A percentile compares a stretch with the other conserved stretches of the same genome.
These are phyloP conservation scores for Leistus spinibarbis DNA, from an alignment of 2,888 invertebrate species.

Conservation along the genomic window DNA sequence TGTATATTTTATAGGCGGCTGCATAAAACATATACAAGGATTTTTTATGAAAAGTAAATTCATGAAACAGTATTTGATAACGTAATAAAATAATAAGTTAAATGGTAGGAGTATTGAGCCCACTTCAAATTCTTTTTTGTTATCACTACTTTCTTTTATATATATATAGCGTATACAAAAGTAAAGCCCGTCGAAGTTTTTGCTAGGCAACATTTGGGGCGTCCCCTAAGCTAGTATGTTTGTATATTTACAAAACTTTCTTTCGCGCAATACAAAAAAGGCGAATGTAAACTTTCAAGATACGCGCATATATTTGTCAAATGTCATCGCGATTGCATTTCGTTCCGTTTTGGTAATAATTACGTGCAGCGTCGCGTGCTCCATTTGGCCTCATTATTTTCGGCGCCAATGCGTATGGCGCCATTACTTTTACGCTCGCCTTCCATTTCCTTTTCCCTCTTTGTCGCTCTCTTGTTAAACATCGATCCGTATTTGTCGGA, in stretches of 20 bases:
- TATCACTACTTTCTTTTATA: no score
- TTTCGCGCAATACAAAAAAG: neutral
- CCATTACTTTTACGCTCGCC: neutral
- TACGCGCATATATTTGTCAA: neutral
- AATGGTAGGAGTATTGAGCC: no score
- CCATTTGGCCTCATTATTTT: constrained; percentile 20
- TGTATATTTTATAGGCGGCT: neutral
- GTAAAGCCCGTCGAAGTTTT: no score
- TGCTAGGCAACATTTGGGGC: no score
- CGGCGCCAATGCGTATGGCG: constrained; percentile 25
- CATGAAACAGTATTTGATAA: no score
- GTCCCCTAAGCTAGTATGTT: no score
- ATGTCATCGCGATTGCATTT: neutral
- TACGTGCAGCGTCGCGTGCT: neutral
- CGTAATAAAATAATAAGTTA: no score
- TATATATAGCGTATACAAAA: no score
- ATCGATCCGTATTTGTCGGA: neutral
- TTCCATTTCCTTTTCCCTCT: neutral
- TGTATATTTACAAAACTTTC: neutral
- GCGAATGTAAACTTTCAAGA: neutral
- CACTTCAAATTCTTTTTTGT: no score
- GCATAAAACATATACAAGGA: neutral
- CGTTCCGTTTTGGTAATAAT: neutral
- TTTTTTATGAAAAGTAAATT: no score
- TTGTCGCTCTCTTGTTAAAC: neutral